Base-by-base conservation (phyloP, 1,140 invertebrate genomes). In the Diorhabda sublineata region DNA sequence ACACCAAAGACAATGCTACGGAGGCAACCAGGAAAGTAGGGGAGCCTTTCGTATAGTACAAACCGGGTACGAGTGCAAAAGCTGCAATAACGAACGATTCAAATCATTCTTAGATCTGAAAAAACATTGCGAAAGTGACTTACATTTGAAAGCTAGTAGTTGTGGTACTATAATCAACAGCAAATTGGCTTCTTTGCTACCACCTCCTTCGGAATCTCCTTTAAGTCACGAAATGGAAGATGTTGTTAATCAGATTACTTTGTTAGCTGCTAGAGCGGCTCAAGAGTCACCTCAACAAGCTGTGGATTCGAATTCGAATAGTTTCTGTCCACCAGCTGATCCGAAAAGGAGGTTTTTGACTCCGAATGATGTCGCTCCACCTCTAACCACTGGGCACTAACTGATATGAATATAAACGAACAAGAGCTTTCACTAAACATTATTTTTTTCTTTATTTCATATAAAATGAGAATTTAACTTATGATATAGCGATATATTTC, bases 141-240 rank as follows among this genome's bases (percentile, higher is more conserved):
- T 80, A 61, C 89, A 88, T 75, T 72, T 82, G 47, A 78, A 81
- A 68, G 78, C 82, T 3, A 45, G 77, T 71, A 43, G 72, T 73
- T 5, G 79, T 75, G 64, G 47, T n/a, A 63, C 2, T 45, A 26
- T 60, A 9, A 5, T 3, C 45, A 62, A 62, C 11, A 42, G 73
- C 71, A 58, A 66, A 66, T 42, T 77, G 73, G 58, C 73, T 74
- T 52, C 79, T 69, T 2, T 80, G 77, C 9, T 81, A 80, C 66
- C 74, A 11, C 78, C 82, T 0, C 83, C 82, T 45, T 76, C 80
- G 4, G 82, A 86, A 45, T 85, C 85, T 68, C 88, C 85, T n/a
- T 83, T 92, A 3, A 87, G 86, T 56, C 88, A 91, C 81, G 89
- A 92, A 78, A 92, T 92, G 90, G 91, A 92, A 78, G 90, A 92